Evolutionary conservation across 1,140 invertebrate species (phyloP), one percentile per base, ranked within the genome.

Genomic region (Pomacea maculata): DNA sequence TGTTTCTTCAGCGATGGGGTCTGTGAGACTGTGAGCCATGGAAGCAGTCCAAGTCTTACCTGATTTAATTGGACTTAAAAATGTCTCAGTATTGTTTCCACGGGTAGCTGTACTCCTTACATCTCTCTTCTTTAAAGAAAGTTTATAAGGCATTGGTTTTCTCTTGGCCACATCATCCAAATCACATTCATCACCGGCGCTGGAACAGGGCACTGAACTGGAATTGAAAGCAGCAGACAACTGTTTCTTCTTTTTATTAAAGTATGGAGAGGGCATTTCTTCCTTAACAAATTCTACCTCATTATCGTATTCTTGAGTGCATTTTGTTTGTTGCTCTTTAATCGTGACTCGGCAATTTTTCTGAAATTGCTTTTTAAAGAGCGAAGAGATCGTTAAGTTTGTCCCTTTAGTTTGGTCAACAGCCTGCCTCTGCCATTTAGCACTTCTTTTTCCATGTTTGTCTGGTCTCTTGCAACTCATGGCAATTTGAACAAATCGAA

Each of bases 191-290:
- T 72, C 34, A 17, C n/a, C 11, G 17, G 3, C 1, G 29, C 71
- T 29, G 5, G 25, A 29, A 72, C 34, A 8, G 29, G n/a, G 17
- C 19, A 52, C 9, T 29, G 34, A 25, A 72, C 15, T 45, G 15
- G 68, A 71, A 71, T 12, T 2, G n/a, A 45, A 45, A 61, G 11
- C 15, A 17, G 11, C 57, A 61, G 57, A 61, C 11, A 29, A 5
- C 25, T 71, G n/a, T 25, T 21, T 14, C 74, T 74, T 70, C 54
- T 45, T n/a, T 34, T 19, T 55, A 54, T 17, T 70, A 64, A 84
- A 82, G 55, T 82, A 82, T 4, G 75, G 29, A n/a, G 81, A 84
- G 75, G 15, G n/a, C 63, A 61, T 68, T 79, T 82, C 83, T 68
- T 75, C 67, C 54, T 75, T 64, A 45, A 79, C 72, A n/a, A 81